phyloP scores from a whole-genome alignment of 2,797 vertebrate genomes.

The Stomatorhinus walkeri region DNA sequence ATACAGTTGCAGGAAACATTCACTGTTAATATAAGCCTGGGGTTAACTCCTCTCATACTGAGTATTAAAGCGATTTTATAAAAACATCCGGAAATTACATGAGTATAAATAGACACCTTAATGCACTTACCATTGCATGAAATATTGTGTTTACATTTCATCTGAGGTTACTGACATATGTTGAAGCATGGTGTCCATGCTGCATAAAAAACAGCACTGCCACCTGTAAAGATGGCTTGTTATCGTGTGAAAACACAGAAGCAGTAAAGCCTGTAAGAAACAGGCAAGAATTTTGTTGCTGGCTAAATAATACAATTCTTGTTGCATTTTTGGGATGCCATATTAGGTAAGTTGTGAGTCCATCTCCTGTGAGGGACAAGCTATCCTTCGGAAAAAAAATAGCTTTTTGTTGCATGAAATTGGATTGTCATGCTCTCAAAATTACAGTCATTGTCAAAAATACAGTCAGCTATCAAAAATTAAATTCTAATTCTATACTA shows the following conservation, averaged over 20 bases:
- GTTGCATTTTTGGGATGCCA: background rate
- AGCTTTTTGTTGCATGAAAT: conserved; percentile 14
- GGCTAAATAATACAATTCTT: background rate
- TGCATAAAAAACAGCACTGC: background rate
- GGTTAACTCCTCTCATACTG: background rate
- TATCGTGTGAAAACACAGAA: background rate
- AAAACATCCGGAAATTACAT: background rate
- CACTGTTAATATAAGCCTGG: background rate
- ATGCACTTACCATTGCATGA: background rate
- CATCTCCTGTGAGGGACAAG: conserved; percentile 2
- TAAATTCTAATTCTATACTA: background rate
- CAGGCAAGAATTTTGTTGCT: background rate
- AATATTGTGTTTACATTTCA: background rate
- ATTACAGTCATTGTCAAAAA: conserved; percentile 16
- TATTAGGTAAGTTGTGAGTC: background rate
- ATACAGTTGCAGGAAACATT: background rate
- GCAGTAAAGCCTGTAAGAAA: background rate
- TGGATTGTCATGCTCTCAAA: conserved; percentile 15
- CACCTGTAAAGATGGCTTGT: background rate
- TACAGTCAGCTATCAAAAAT: conserved; percentile 13
- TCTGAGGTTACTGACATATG: background rate
- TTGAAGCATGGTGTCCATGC: background rate
- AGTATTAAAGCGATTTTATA: background rate
- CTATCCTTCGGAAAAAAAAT: background rate
- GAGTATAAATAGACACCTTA: background rate